A percentile compares a stretch with the other conserved stretches of the same genome.
phyloP scores from a whole-genome alignment of 2,113 vertebrate species.

The Anoura caudifer region DNA sequence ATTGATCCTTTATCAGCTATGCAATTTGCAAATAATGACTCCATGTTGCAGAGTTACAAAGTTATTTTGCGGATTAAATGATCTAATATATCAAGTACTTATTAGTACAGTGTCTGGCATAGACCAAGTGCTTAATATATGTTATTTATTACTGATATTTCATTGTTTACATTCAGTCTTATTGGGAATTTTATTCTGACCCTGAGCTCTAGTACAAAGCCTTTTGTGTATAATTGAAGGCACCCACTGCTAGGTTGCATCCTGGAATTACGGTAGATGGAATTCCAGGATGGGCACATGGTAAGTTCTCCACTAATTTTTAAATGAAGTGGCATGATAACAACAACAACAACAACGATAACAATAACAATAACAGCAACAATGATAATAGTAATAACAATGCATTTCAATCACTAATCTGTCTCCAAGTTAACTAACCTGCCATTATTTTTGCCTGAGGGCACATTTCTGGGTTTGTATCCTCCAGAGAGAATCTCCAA shows the following conservation, averaged over 20 bases:
- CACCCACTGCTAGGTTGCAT: neutral
- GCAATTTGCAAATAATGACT: neutral
- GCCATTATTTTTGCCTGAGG: neutral
- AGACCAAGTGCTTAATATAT: neutral
- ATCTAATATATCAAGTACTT: neutral
- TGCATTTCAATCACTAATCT: neutral
- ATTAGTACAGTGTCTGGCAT: neutral
- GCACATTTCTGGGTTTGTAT: neutral
- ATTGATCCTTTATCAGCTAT: neutral
- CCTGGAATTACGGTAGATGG: neutral
- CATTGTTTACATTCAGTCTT: neutral
- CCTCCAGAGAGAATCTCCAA: neutral
- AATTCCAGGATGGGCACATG: neutral
- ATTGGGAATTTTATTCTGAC: neutral
- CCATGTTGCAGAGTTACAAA: neutral
- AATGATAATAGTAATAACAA: neutral
- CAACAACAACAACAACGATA: neutral
- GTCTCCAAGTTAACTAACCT: neutral
- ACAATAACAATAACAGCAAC: neutral
- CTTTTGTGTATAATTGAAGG: neutral
- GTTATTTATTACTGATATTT: neutral
- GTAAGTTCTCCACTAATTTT: neutral
- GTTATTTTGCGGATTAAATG: neutral
- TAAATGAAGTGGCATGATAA: neutral
- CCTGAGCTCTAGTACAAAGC: neutral